Base-by-base conservation (phyloP, 2,113 vertebrate genomes). In the Halcyon malimbica region DNA sequence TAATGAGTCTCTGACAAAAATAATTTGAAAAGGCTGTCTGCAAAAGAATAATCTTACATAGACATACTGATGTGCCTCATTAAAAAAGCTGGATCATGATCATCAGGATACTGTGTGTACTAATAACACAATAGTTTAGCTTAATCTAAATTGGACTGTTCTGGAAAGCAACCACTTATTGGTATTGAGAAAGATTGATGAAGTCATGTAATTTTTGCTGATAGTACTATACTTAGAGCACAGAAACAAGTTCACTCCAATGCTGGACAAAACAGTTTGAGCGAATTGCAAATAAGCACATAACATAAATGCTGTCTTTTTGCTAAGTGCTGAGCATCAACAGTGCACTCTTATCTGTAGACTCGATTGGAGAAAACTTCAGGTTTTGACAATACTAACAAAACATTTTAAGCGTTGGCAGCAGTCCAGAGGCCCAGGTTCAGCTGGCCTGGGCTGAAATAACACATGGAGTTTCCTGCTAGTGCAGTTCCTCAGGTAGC, bases 101-200 rank as follows among this genome's bases (percentile, higher is more conserved):
- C 67, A 91, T 90, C 74, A 68, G 54, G 70, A 81, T 93, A 85
- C 86, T 73, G 26, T 59, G 94, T 91, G 87, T 59, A 95, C 51
- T 77, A 91, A 70, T 77, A 69, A 53, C 0, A 1, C 75, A 81
- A 73, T 69, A 87, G 53, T 60, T 88, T 82, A 81, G 48, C 60
- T 94, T 83, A 44, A 28, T 85, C 89, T 81, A 87, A 94, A 87
- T 89, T 89, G 84, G 70, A 83, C n/a, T n/a, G 62, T 94, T 84
- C 76, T 94, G 83, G 87, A 94, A 96, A 93, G 95, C 53, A 87
- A 69, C 74, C 19, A 31, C 74, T 94, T 87, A 92, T 92, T 93
- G 35, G 35, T 82, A 77, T 77, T 92, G 63, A 96, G 69, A 88
- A 63, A 82, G 87, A 89, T 5, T 44, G 83, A 89, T 82, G 77